These are phyloP conservation scores for Polypterus senegalus DNA, from an alignment of 2,113 vertebrate genomes.

Conservation along the genomic window DNA sequence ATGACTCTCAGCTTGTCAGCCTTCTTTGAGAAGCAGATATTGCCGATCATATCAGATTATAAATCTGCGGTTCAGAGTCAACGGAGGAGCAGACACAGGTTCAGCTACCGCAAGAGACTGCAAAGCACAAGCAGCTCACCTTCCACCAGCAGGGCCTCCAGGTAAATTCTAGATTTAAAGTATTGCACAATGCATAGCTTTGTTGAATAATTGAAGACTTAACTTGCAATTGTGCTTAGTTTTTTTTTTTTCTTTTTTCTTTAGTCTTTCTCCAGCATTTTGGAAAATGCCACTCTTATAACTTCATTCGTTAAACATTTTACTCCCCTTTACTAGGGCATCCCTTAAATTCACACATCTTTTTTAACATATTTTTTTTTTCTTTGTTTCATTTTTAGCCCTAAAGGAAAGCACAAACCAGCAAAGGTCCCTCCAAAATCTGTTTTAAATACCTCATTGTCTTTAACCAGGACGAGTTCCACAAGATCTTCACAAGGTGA, in stretches of 20 bases:
- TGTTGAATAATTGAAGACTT: too few species aligned
- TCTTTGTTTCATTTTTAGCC: slow-evolving; percentile 38
- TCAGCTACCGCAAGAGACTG: slow-evolving; percentile 68
- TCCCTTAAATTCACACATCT: not conserved
- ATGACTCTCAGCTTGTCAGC: slow-evolving; percentile 92
- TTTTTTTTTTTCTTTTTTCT: not conserved
- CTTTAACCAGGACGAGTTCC: slow-evolving; percentile 60
- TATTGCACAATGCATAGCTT: not conserved
- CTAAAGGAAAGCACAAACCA: slow-evolving; percentile 80
- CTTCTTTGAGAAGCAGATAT: slow-evolving; percentile 85
- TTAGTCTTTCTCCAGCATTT: too few species aligned
- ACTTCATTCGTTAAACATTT: not conserved
- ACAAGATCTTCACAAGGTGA: slow-evolving; percentile 69
- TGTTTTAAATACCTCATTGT: slow-evolving; percentile 61
- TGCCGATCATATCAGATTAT: slow-evolving; percentile 79
- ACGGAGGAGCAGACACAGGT: slow-evolving; percentile 54
- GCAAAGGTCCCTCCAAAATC: slow-evolving; percentile 63
- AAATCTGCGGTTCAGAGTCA: slow-evolving; percentile 80
- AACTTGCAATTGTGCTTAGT: not conserved
- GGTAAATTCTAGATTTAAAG: slow-evolving; percentile 36
- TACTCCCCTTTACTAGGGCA: not conserved
- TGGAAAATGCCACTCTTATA: too few species aligned
- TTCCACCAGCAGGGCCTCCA: slow-evolving; percentile 58
- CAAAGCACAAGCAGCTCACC: slow-evolving; percentile 70
- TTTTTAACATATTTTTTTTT: not conserved